phyloP scores from a whole-genome alignment of 2,888 invertebrate species.

The Athalia rosae region DNA sequence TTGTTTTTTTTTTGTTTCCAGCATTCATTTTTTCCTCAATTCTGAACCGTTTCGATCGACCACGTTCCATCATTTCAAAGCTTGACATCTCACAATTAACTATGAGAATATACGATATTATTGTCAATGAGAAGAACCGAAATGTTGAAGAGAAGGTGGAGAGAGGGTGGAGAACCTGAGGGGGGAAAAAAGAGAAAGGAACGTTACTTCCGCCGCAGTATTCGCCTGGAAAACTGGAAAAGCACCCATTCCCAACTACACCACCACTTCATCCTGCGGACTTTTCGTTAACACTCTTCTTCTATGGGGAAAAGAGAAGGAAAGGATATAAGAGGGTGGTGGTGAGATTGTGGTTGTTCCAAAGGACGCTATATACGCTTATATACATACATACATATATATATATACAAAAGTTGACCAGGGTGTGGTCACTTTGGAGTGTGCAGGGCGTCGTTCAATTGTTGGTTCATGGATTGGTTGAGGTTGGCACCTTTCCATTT shows the following conservation, averaged over 20 bases:
- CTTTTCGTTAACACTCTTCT: not conserved
- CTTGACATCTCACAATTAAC: constrained; percentile 5
- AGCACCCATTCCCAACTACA: constrained; percentile 11
- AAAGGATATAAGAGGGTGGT: not conserved
- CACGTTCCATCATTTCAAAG: not conserved
- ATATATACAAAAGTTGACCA: not conserved
- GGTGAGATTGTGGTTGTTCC: constrained; percentile 1
- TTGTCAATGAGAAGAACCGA: not conserved
- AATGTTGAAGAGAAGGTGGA: too few species aligned
- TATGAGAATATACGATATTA: not conserved
- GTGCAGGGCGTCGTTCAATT: not conserved
- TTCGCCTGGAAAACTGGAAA: not conserved
- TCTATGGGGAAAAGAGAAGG: too few species aligned
- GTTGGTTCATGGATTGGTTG: not conserved
- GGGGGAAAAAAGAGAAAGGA: constrained; percentile 12
- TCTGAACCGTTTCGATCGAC: too few species aligned
- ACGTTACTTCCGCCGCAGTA: not conserved
- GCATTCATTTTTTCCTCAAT: too few species aligned
- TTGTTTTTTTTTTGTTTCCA: too few species aligned
- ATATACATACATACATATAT: too few species aligned
- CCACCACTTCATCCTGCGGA: too few species aligned
- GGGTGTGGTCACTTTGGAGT: not conserved
- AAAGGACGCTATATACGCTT: not conserved
- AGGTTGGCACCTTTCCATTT: constrained; percentile 6
- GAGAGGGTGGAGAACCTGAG: not conserved